A percentile compares a stretch with the other conserved stretches of the same genome.
These are phyloP conservation scores for Philaethria dido DNA, from an alignment of 2,888 invertebrate genomes.

Conservation along the genomic window DNA sequence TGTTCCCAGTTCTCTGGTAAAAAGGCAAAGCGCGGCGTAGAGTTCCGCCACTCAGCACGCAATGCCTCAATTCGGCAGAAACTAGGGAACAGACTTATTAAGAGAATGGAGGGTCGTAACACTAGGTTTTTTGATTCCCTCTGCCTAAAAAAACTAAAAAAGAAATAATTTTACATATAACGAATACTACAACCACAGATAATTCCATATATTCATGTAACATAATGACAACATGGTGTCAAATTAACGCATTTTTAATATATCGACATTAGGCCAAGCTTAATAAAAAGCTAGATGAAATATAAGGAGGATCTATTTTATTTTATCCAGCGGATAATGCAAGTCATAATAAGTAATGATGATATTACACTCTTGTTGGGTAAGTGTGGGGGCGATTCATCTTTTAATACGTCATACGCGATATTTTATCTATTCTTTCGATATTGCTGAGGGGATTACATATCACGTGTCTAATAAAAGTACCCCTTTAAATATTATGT, in stretches of 20 bases:
- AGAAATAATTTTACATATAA: too few relatives aligned
- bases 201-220: too few relatives aligned
- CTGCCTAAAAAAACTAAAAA: too few relatives aligned
- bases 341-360: conserved; percentile 51
- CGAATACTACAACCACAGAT: too few relatives aligned
- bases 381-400: conserved; percentile 43
- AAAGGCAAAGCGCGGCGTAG: too few relatives aligned
- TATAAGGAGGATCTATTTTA: conserved; percentile 40
- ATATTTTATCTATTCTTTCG: conserved; percentile 41
- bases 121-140: too few relatives aligned
- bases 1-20: too few relatives aligned
- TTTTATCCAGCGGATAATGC: conserved; percentile 47
- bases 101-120: too few relatives aligned
- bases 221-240: neutral
- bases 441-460: conserved; percentile 31
- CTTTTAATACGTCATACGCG: conserved; percentile 45
- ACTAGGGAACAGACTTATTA: too few relatives aligned
- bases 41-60: too few relatives aligned
- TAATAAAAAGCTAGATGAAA: conserved; percentile 35
- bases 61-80: too few relatives aligned
- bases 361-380: conserved; percentile 45
- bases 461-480: conserved; percentile 30
- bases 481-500: conserved; percentile 6
- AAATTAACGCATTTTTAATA: conserved; percentile 1
- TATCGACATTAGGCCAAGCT: conserved; percentile 4